phyloP scores from a whole-genome alignment of 2,888 invertebrate genomes.

The Arenicola marina region DNA sequence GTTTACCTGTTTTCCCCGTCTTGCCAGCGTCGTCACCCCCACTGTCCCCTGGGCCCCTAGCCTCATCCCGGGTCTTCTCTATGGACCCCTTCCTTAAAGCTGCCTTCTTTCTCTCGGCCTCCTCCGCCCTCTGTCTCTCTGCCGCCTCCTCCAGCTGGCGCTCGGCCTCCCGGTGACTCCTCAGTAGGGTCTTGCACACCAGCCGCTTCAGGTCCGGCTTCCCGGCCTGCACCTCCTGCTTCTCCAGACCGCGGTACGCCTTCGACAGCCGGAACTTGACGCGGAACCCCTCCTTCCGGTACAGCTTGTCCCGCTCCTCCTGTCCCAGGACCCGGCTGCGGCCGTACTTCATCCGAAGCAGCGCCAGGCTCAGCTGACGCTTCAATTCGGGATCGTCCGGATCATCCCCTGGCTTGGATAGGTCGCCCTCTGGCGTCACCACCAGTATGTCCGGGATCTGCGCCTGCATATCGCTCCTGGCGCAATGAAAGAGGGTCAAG shows the following conservation, averaged over 20 bases:
- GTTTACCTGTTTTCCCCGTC: too few relatives aligned
- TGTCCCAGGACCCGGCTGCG: too few relatives aligned
- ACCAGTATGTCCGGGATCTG: too few relatives aligned
- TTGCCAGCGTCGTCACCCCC: too few relatives aligned
- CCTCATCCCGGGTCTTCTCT: neutral
- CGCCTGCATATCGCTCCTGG: too few relatives aligned
- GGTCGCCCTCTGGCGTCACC: neutral
- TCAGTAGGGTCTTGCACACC: neutral
- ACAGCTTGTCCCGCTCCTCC: neutral
- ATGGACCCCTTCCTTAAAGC: too few relatives aligned
- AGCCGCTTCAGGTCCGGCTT: slow-evolving; percentile 14
- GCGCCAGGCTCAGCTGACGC: too few relatives aligned
- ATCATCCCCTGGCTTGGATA: neutral
- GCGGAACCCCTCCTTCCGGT: slow-evolving; percentile 5
- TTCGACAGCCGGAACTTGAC: slow-evolving; percentile 19
- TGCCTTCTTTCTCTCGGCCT: too few relatives aligned
- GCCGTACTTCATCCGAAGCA: too few relatives aligned
- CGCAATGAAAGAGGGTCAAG: too few relatives aligned
- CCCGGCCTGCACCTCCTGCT: slow-evolving; percentile 19
- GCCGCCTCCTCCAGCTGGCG: neutral
- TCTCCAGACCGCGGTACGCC: slow-evolving; percentile 22
- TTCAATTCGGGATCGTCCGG: too few relatives aligned
- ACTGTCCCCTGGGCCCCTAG: too few relatives aligned
- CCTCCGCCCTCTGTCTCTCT: slow-evolving; percentile 1
- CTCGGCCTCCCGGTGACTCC: neutral